Percentiles rank a stretch among this genome's conserved stretches.
These are phyloP conservation scores for Agonopterix heracliana DNA, from an alignment of 2,888 invertebrate genomes.

Conservation along the genomic window DNA sequence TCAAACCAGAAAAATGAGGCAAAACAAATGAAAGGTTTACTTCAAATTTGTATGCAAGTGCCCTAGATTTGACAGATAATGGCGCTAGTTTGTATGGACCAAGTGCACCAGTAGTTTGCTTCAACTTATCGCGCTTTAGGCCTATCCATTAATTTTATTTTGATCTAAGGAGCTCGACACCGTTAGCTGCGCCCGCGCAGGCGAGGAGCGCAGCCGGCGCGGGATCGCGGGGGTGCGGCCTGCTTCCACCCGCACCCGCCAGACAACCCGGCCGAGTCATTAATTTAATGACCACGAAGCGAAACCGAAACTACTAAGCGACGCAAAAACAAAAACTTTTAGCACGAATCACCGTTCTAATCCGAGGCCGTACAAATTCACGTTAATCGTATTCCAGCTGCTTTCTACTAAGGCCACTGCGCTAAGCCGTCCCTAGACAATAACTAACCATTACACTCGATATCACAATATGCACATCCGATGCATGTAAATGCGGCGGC, in stretches of 20 bases:
- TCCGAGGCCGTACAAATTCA: slow-evolving; percentile 25
- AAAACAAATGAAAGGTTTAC: no score
- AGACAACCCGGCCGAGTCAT: slow-evolving; percentile 39
- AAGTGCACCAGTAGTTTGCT: no score
- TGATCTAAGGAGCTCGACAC: slow-evolving; percentile 60
- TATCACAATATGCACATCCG: slow-evolving; percentile 65
- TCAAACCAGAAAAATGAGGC: no score
- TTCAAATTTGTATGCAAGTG: no score
- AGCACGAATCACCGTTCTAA: slow-evolving; percentile 7
- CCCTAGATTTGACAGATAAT: no score
- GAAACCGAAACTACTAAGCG: slow-evolving; percentile 21
- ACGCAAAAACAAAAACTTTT: background rate
- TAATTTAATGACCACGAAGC: slow-evolving; percentile 34
- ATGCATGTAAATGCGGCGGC: slow-evolving; percentile 41
- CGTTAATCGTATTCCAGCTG: slow-evolving; percentile 32
- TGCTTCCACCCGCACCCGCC: slow-evolving; percentile 29
- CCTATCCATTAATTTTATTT: no score
- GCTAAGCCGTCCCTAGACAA: slow-evolving; percentile 45
- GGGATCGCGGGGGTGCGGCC: slow-evolving; percentile 28
- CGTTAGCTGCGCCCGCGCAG: slow-evolving; percentile 51
- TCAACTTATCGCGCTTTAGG: no score
- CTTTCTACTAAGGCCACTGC: slow-evolving; percentile 32
- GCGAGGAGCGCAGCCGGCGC: slow-evolving; percentile 21
- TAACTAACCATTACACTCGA: slow-evolving; percentile 56
- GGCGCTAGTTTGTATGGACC: no score